Evolutionary conservation across 1,140 invertebrate species (phyloP).

Genomic region (Monochamus saltuarius): DNA sequence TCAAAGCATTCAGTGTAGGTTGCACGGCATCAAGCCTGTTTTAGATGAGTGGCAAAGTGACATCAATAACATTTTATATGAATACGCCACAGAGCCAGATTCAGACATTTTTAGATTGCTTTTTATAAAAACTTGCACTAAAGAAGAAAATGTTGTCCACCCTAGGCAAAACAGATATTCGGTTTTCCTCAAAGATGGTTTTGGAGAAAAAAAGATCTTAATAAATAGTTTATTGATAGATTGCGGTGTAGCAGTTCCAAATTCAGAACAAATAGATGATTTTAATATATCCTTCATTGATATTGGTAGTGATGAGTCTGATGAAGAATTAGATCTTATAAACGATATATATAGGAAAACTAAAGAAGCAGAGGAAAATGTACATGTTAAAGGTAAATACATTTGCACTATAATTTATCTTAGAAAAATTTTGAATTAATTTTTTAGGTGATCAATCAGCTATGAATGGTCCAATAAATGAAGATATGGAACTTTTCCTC

Average conservation of each 20-base stretch:
- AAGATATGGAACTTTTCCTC: not conserved
- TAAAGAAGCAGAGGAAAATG: slow-evolving; percentile 1
- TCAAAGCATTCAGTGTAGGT: slow-evolving; percentile 40
- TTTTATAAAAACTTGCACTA: slow-evolving; percentile 25
- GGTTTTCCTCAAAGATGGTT: slow-evolving; percentile 36
- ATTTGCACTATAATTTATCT: not conserved
- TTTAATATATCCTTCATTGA: slow-evolving; percentile 27
- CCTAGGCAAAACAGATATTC: slow-evolving; percentile 31
- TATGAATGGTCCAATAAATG: not conserved
- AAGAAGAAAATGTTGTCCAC: slow-evolving; percentile 9
- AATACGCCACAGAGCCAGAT: slow-evolving; percentile 31
- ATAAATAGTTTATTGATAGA: slow-evolving; percentile 40
- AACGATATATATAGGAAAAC: slow-evolving; percentile 10
- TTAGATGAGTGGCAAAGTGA: slow-evolving; percentile 32
- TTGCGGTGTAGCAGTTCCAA: slow-evolving; percentile 36
- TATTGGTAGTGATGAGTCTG: slow-evolving; percentile 16
- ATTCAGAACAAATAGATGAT: slow-evolving; percentile 28
- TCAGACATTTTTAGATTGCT: slow-evolving; percentile 34
- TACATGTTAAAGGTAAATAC: not conserved
- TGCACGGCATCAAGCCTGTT: slow-evolving; percentile 34
- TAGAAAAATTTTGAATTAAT: not conserved
- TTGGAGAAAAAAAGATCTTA: slow-evolving; percentile 25
- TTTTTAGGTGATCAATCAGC: not conserved
- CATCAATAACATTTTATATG: slow-evolving; percentile 38
- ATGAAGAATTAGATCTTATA: slow-evolving; percentile 14